phyloP scores from a whole-genome alignment of 2,888 invertebrate genomes.

The Spodoptera exigua region DNA sequence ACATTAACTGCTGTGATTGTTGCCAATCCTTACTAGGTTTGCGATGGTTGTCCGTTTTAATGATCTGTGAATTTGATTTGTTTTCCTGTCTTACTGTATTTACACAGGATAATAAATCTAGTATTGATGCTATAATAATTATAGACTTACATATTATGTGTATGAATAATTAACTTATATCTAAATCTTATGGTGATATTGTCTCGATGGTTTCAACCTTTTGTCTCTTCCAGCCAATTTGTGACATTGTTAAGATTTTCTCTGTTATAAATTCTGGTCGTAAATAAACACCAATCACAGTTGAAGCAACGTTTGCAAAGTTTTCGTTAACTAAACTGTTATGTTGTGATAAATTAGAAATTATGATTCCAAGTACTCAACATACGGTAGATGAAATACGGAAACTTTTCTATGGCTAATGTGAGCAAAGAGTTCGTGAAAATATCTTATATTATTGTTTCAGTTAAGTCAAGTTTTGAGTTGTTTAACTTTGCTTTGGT shows the following conservation, averaged over 20 bases:
- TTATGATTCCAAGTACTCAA: constrained; percentile 17
- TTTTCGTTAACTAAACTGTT: constrained; percentile 36
- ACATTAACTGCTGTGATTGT: constrained; percentile 21
- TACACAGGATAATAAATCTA: too few species aligned
- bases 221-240: constrained; percentile 36
- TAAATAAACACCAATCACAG: constrained; percentile 33
- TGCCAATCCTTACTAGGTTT: constrained; percentile 1
- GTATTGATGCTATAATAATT: too few species aligned
- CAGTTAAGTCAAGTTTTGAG: too few species aligned
- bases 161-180: too few species aligned
- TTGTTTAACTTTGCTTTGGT: too few species aligned
- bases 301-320: constrained; percentile 42
- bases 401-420: constrained; percentile 12
- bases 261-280: constrained; percentile 22
- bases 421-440: not conserved
- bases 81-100: too few species aligned
- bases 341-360: constrained; percentile 33
- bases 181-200: too few species aligned
- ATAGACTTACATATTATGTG: too few species aligned
- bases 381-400: not conserved
- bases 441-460: too few species aligned
- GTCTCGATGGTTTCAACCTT: too few species aligned
- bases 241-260: constrained; percentile 26
- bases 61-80: too few species aligned
- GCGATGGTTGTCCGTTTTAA: not conserved